Evolutionary conservation across 2,888 invertebrate species (phyloP), one percentile per base, ranked within the genome.

Genomic region (Melanargia galathea): DNA sequence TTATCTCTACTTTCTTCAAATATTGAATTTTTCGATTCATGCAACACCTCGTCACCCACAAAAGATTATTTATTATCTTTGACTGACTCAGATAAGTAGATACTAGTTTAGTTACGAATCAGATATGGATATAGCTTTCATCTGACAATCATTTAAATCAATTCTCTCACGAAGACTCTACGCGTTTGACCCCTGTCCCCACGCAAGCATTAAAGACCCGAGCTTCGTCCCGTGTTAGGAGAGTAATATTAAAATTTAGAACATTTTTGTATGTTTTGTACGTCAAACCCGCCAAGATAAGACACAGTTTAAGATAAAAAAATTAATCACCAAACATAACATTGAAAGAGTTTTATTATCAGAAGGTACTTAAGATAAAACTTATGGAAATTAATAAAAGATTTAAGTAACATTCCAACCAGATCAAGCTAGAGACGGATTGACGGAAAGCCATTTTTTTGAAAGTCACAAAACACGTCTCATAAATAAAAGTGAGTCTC

Each of bases 381-480:
- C 46, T 46, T 46, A 58, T 38, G n/a, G 57, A 58, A 48, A 58
- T 48, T 33, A 35, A 24, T 33, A 48, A 35, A 48, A 58, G 59
- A 59, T 59, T 49, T 58, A 49, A 30, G 48, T 35, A 35, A 58
- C 58, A 59, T 59, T 59, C 51, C 59, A 51, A 51, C 3, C 35
- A 22, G 48, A 58, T 58, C 33, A 46, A 49, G 24, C 11, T 26
- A 7, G 40, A 40, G 24, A 49, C 35, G 22, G 45, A 33, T 26
- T 59, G 59, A 59, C 59, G 59, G 40, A 59, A 18, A 49, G 51
- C 16, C 18, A 40, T 59, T 60, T 52, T 60, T 65, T 66, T 45
- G 38, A 56, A 60, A 60, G 49, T 24, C 60, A 63, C 63, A 48
- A 66, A 59, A 18, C 11, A 60, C 43, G 64, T 60, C 61, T 55